These are phyloP conservation scores for Eilema sororculum DNA, from an alignment of 2,888 invertebrate species.

Conservation along the genomic window DNA sequence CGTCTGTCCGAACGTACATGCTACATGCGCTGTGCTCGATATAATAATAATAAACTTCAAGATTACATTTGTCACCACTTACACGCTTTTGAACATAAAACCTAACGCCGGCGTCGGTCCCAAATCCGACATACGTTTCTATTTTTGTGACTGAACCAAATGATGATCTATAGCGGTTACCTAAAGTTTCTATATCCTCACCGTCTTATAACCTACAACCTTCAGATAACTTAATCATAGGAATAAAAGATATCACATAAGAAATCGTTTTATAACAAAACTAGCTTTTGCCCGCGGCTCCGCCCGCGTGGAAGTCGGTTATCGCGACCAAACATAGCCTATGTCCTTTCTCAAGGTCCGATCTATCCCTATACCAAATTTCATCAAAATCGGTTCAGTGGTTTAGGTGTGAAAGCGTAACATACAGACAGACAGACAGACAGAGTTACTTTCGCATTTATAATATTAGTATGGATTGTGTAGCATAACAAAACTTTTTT, in stretches of 20 bases:
- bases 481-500: no score
- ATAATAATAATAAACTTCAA: slow-evolving; percentile 9
- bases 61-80: slow-evolving; percentile 16
- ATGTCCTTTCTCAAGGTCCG: no score
- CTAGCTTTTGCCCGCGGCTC: no score
- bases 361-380: no score
- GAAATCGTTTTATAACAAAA: no score
- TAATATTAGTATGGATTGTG: no score
- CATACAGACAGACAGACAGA: no score
- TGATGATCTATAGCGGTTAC: slow-evolving; percentile 33
- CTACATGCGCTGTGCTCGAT: neutral
- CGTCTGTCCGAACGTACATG: neutral
- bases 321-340: no score
- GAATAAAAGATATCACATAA: neutral
- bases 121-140: slow-evolving; percentile 22
- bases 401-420: no score
- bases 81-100: slow-evolving; percentile 22
- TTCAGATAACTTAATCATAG: neutral
- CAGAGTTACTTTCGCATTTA: no score
- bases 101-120: neutral
- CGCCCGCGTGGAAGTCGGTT: no score
- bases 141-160: slow-evolving; percentile 34
- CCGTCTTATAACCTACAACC: slow-evolving; percentile 17
- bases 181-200: slow-evolving; percentile 21
- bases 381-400: no score